Percentiles rank a stretch among this genome's conserved stretches.
Conservation (phyloP, 2,113 vertebrate genomes). For the Cathartes aura region DNA sequence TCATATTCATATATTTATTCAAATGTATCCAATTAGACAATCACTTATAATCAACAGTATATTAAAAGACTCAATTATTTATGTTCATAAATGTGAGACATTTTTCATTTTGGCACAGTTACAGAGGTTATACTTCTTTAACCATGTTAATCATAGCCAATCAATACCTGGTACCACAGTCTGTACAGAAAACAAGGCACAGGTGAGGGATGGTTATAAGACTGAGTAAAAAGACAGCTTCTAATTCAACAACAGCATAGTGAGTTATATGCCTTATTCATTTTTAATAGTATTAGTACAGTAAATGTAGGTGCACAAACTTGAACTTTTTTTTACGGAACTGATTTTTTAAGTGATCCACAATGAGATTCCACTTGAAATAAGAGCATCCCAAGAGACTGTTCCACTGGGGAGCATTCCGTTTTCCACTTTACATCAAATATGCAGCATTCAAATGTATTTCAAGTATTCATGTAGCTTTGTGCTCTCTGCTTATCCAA, state of each 20-base stretch:
- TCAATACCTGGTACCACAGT: conserved; percentile 27
- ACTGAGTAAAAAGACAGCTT: not conserved
- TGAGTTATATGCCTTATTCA: not conserved
- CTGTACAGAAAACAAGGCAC: not conserved
- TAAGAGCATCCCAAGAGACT: conserved; percentile 11
- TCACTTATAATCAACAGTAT: conserved; percentile 26
- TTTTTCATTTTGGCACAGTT: conserved; percentile 27
- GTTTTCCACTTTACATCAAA: conserved; percentile 6
- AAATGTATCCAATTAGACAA: conserved; percentile 13
- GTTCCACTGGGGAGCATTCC: not conserved
- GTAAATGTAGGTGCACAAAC: conserved; percentile 1
- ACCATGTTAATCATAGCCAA: conserved; percentile 4
- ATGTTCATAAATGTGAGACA: conserved; percentile 5
- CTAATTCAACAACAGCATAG: not conserved
- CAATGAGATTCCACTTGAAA: conserved; percentile 23
- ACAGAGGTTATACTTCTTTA: conserved; percentile 2
- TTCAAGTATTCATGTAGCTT: not conserved
- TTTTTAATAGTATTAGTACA: conserved; percentile 27
- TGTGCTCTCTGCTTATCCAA: not conserved
- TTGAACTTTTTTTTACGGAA: not conserved
- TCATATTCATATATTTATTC: conserved; percentile 21
- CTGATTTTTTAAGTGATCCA: conserved; percentile 29
- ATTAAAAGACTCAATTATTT: conserved; percentile 41
- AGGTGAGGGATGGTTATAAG: not conserved
- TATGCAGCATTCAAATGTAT: not conserved